Evolutionary conservation across 2,113 vertebrate genomes (phyloP).

Genomic region (Uropsilus gracilis): DNA sequence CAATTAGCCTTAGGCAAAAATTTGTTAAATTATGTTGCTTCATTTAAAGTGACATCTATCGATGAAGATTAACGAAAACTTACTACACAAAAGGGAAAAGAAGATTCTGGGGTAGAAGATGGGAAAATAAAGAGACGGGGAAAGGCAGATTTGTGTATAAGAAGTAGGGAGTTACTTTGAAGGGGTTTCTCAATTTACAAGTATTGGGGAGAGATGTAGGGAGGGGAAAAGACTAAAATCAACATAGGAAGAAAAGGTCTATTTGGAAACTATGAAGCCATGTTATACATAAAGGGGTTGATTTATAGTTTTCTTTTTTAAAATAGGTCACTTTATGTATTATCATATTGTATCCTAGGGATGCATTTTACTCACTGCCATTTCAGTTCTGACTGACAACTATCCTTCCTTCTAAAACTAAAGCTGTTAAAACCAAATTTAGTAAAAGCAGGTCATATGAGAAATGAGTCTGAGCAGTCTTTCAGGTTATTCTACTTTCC

Average conservation of each 20-base stretch:
- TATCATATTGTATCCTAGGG: conserved; percentile 25
- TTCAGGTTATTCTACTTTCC: conserved; percentile 17
- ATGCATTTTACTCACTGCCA: conserved; percentile 15
- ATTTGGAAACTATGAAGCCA: neutral
- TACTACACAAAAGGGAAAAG: neutral
- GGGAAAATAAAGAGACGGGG: neutral
- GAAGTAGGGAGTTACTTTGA: neutral
- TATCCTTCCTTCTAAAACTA: conserved; percentile 44
- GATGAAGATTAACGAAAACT: neutral
- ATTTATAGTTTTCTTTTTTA: neutral
- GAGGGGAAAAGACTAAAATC: neutral
- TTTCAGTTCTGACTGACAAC: conserved; percentile 44
- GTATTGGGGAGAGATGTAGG: neutral
- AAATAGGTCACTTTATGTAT: neutral
- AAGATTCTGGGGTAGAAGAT: neutral
- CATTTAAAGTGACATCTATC: neutral
- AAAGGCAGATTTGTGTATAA: neutral
- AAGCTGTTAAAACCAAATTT: conserved; percentile 49
- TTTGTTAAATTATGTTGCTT: neutral
- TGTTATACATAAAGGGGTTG: neutral
- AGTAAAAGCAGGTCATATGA: neutral
- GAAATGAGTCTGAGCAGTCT: neutral
- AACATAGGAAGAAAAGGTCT: neutral
- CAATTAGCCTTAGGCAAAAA: neutral
- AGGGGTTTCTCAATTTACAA: neutral